Base-by-base conservation (phyloP, 2,797 vertebrate species). In the Discoglossus pictus region DNA sequence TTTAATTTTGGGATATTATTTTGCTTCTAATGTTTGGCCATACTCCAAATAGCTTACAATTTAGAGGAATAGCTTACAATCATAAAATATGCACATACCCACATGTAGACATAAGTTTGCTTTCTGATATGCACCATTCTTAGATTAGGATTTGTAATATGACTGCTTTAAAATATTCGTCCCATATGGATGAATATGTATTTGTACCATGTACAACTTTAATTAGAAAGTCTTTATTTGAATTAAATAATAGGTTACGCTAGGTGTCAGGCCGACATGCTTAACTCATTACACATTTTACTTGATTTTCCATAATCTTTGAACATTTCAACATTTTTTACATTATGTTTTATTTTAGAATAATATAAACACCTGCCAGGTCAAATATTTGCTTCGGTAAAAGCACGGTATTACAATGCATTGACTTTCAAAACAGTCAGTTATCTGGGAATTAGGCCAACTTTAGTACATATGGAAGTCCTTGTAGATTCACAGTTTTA, bases 401-500 rank as follows among this genome's bases (percentile, higher is more conserved):
- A 40, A 56, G 35, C 38, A 38, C 20, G 25, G 60, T 47, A 53
- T 56, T 56, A 50, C 51, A 63, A 35, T 52, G 48, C 40, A 52
- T 55, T 35, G 50, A 18, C 36, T 42, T 55, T 51, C 35, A 69
- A 55, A 39, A 68, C 23, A 68, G 31, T 36, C 36, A 31, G 35
- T 63, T 63, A 63, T 63, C 60, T 63, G 68, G 68, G 68, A 56
- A 63, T 50, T 48, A 18, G 18, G 68, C 68, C 68, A 70, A 62
- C 35, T 56, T 48, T 50, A 24, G 52, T 50, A 36, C 59, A 63
- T 70, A 63, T 63, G 51, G 68, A 70, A 70, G 63, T 63, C 68
- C 68, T 70, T 70, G 52, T 58, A 48, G 60, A 63, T 70, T 70
- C 60, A 63, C 52, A 70, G 52, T 58, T 63, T 55, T 63, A 63